phyloP scores from a whole-genome alignment of 2,888 invertebrate species.

The Ophion costatus region DNA sequence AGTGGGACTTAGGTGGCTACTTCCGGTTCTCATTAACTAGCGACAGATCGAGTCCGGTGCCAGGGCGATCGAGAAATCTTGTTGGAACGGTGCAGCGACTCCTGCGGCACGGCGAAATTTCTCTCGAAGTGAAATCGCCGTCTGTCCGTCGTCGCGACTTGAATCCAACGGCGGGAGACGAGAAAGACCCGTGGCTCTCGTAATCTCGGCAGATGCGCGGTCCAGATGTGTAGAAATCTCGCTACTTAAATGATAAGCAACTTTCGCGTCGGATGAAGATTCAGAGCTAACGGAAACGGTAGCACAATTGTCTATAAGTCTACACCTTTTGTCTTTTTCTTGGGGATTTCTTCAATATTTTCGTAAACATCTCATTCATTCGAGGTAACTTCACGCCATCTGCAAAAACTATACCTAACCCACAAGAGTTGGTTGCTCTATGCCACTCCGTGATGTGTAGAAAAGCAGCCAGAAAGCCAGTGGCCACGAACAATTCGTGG shows the following conservation, averaged over 20 bases:
- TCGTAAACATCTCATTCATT: too few species aligned
- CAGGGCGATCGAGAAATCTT: conserved; percentile 31
- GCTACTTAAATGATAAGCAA: conserved; percentile 2
- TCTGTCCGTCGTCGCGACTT: conserved; percentile 12
- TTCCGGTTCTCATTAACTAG: conserved; percentile 54
- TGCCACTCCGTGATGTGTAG: too few species aligned
- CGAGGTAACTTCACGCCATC: too few species aligned
- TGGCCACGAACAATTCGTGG: too few species aligned
- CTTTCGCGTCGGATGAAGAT: conserved; percentile 1
- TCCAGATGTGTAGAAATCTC: conserved; percentile 1
- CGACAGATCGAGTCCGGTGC: conserved; percentile 38
- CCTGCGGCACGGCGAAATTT: conserved; percentile 44
- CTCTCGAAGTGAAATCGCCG: conserved; percentile 57
- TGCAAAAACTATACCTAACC: too few species aligned
- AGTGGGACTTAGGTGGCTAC: conserved; percentile 34
- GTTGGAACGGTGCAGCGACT: conserved; percentile 19
- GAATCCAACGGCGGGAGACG: conserved; percentile 32
- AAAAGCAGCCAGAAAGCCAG: too few species aligned
- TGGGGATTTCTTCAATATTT: too few species aligned
- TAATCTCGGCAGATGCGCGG: conserved; percentile 42
- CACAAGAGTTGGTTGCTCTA: too few species aligned
- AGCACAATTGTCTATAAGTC: not conserved
- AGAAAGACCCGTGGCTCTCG: conserved; percentile 52
- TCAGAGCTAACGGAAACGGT: conserved; percentile 15
- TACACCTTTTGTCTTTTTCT: too few species aligned